Base-by-base conservation (phyloP, 1,140 invertebrate genomes). In the Paramacrobiotus metropolitanus region DNA sequence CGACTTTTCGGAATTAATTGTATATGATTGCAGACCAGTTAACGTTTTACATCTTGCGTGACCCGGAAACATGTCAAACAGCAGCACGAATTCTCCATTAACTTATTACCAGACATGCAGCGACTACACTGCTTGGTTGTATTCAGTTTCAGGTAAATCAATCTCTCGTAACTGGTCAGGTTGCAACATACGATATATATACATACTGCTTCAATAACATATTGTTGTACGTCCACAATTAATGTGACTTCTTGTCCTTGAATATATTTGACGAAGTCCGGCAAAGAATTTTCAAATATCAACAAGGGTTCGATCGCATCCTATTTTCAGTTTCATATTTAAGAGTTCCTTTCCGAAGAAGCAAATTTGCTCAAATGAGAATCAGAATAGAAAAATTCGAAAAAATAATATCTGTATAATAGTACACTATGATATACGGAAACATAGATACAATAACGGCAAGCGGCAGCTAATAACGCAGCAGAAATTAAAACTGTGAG, bases 351-450 rank as follows among this genome's bases (percentile, higher is more conserved):
- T n/a, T n/a, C n/a, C n/a, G n/a, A n/a, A n/a, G n/a, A n/a, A n/a
- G n/a, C n/a, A n/a, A n/a, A n/a, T n/a, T n/a, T n/a, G n/a, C n/a
- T 40, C 34, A 40, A 40, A n/a, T 40, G 9, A n/a, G 34, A 40
- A 40, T 40, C 9, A 40, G 34, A 9, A 40, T 9, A 40, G n/a
- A n/a, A n/a, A n/a, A n/a, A 9, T 9, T 9, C 9, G n/a, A 9
- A 40, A n/a, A n/a, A n/a, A n/a, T 40, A 40, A 28, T 65, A 64
- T 31, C 1, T 65, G 24, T 28, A 4, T 18, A 3, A 21, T 64
- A n/a, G n/a, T n/a, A n/a, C n/a, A n/a, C n/a, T n/a, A n/a, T n/a
- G n/a, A n/a, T n/a, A n/a, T n/a, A n/a, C n/a, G n/a, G n/a, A n/a
- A n/a, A n/a, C n/a, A n/a, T n/a, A n/a, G n/a, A n/a, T n/a, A n/a